Percentiles rank a stretch among this genome's conserved stretches.
phyloP scores from a whole-genome alignment of 1,140 invertebrate genomes.

The Brachionus manjavacas region DNA sequence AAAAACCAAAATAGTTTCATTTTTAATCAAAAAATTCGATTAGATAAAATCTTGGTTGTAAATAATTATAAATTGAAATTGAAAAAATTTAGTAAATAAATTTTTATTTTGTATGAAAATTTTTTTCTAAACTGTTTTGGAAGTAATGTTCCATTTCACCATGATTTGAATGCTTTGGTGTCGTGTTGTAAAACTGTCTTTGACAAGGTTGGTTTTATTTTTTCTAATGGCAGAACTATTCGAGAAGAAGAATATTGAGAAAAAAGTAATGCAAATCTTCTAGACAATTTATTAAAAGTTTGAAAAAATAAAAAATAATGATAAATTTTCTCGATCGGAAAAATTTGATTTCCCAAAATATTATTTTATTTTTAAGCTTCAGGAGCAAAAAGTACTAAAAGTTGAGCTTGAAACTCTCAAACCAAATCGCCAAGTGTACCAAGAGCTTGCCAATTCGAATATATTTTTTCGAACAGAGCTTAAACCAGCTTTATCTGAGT shows the following conservation, averaged over 20 bases:
- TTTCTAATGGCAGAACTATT: not conserved
- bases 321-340: not conserved
- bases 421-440: constrained; percentile 16
- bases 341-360: not conserved
- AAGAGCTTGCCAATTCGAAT: not conserved
- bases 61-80: not conserved
- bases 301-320: no score
- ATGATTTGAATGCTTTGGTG: not conserved
- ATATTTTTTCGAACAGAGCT: constrained; percentile 24
- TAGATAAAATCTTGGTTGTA: not conserved
- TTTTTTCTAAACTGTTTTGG: not conserved
- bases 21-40: not conserved
- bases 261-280: not conserved
- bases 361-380: not conserved
- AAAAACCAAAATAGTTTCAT: constrained; percentile 4
- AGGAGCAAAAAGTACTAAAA: constrained; percentile 30
- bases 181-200: not conserved
- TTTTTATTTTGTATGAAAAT: not conserved
- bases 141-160: not conserved
- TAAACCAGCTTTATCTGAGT: not conserved
- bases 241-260: no score
- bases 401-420: constrained; percentile 24
- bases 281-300: not conserved
- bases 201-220: not conserved
- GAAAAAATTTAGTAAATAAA: not conserved